Evolutionary conservation across 1,140 invertebrate genomes (phyloP).

Genomic region (Gonatopus flavifemur): DNA sequence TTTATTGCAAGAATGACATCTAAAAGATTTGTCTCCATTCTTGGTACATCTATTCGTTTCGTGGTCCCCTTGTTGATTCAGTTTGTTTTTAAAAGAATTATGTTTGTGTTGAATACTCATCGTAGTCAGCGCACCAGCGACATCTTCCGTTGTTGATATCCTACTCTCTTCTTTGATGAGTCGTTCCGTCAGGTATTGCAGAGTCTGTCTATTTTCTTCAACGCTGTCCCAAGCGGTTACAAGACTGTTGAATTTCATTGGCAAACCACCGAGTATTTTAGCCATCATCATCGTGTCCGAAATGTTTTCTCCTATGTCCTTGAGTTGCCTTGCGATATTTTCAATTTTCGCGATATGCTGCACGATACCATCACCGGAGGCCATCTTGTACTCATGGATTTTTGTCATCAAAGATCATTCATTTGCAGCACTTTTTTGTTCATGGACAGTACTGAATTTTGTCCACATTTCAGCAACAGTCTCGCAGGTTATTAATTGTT

Average conservation of each 20-base stretch:
- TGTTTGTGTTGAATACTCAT: not conserved
- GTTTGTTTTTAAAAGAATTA: too few species aligned
- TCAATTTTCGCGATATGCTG: too few species aligned
- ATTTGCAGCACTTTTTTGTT: not conserved
- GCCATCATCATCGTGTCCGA: conserved; percentile 3
- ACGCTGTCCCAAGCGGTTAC: conserved; percentile 5
- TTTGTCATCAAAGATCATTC: not conserved
- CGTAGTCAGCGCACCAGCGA: not conserved
- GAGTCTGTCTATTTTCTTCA: not conserved
- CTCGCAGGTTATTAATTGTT: not conserved
- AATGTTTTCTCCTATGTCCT: not conserved
- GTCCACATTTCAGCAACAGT: conserved; percentile 2
- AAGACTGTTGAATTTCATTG: not conserved
- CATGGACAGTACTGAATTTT: conserved; percentile 1
- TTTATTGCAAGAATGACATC: not conserved
- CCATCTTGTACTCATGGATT: not conserved
- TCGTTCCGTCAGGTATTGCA: not conserved
- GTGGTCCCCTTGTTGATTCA: not conserved
- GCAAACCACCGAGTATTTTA: not conserved
- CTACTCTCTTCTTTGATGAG: too few species aligned
- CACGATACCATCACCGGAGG: not conserved
- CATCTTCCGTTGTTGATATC: not conserved
- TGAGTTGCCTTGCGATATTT: conserved; percentile 2
- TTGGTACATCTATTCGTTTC: not conserved
- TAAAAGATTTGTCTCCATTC: not conserved